Percentiles rank a stretch among this genome's conserved stretches.
Conservation (phyloP, 2,888 invertebrate genomes). For the Dryadula phaetusa region DNA sequence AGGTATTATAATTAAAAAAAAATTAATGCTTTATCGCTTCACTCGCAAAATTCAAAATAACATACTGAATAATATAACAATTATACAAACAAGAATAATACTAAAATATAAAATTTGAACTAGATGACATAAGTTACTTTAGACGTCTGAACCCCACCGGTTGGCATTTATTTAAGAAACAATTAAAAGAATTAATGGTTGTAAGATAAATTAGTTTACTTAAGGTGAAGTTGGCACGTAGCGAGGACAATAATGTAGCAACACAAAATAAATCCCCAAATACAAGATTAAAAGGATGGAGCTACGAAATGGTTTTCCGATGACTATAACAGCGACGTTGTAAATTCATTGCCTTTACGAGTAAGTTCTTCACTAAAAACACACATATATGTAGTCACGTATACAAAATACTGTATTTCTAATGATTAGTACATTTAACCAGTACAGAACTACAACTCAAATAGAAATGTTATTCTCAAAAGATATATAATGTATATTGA, state of each 20-base stretch:
- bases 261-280: conserved; percentile 29
- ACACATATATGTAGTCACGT: background rate
- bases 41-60: too few species aligned
- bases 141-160: background rate
- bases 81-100: too few species aligned
- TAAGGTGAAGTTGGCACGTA: conserved; percentile 10
- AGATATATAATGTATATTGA: too few species aligned
- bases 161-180: background rate
- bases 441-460: too few species aligned
- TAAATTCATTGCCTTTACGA: conserved; percentile 16
- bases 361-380: background rate
- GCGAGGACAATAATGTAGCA: conserved; percentile 1
- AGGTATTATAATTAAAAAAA: too few species aligned
- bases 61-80: too few species aligned
- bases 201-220: background rate
- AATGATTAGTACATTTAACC: too few species aligned
- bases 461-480: too few species aligned
- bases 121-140: background rate
- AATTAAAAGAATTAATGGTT: background rate
- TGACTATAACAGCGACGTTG: conserved; percentile 22
- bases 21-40: too few species aligned
- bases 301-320: conserved; percentile 28
- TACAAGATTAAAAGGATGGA: conserved; percentile 19
- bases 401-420: too few species aligned
- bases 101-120: too few species aligned